These are phyloP conservation scores for Hypena proboscidalis DNA, from an alignment of 2,888 invertebrate genomes.

Conservation along the genomic window DNA sequence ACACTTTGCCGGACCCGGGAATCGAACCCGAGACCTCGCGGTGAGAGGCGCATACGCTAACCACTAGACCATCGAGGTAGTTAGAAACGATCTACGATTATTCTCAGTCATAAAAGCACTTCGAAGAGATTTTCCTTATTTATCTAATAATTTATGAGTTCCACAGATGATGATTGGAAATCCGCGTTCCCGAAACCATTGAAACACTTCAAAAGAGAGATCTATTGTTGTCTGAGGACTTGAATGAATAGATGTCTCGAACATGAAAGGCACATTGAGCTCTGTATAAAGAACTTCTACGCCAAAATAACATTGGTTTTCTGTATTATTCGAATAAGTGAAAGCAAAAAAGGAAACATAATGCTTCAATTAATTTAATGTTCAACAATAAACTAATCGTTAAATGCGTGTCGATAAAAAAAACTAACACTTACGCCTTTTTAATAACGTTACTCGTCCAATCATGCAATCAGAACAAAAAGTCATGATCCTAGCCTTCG, in stretches of 20 bases:
- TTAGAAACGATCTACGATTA: too few species aligned
- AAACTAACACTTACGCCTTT: slow-evolving; percentile 25
- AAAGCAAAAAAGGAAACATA: slow-evolving; percentile 33
- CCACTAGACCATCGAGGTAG: too few species aligned
- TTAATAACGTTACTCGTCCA: slow-evolving; percentile 56
- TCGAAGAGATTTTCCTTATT: not conserved
- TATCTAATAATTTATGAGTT: slow-evolving; percentile 5
- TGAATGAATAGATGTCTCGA: slow-evolving; percentile 57
- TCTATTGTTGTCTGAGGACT: slow-evolving; percentile 57
- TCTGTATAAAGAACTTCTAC: slow-evolving; percentile 51
- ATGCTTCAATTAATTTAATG: slow-evolving; percentile 22
- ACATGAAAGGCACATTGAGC: slow-evolving; percentile 57
- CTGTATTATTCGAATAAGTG: slow-evolving; percentile 49
- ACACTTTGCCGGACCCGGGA: too few species aligned
- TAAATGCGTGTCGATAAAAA: slow-evolving; percentile 19
- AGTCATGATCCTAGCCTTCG: slow-evolving; percentile 53
- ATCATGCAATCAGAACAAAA: slow-evolving; percentile 53
- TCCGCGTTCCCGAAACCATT: slow-evolving; percentile 47
- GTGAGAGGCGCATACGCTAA: too few species aligned
- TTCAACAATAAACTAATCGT: slow-evolving; percentile 20
- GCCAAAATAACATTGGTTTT: slow-evolving; percentile 57
- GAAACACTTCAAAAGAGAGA: slow-evolving; percentile 57
- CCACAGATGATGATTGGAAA: slow-evolving; percentile 48
- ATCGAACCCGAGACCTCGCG: too few species aligned
- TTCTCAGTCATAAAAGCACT: not conserved